Conservation (phyloP, 2,888 invertebrate species). For the Rhamnusium bicolor region DNA sequence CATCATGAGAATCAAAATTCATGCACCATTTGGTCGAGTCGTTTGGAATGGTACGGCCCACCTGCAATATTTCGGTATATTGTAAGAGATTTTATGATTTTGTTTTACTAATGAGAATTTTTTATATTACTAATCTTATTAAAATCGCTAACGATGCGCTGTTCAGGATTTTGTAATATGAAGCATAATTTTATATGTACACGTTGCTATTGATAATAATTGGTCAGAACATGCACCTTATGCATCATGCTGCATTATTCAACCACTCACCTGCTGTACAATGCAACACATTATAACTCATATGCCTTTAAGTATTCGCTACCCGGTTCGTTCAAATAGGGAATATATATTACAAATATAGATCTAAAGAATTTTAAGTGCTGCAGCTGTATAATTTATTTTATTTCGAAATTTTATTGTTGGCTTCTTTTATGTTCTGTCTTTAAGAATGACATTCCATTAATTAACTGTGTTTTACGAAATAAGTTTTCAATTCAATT, state of each 20-base stretch:
- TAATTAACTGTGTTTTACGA: background rate
- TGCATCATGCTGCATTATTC: constrained; percentile 8
- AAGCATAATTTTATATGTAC: constrained; percentile 3
- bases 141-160: background rate
- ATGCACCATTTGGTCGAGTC: background rate
- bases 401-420: background rate
- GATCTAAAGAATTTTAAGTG: constrained; percentile 19
- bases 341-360: constrained; percentile 11
- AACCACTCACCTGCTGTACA: constrained; percentile 20
- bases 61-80: constrained; percentile 3
- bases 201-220: constrained; percentile 10
- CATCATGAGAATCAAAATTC: background rate
- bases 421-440: constrained; percentile 1
- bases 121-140: constrained; percentile 3
- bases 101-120: background rate
- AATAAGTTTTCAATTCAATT: background rate
- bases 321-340: constrained; percentile 21
- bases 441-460: background rate
- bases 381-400: constrained; percentile 4
- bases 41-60: constrained; percentile 1
- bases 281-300: constrained; percentile 15
- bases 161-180: background rate
- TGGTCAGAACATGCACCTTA: constrained; percentile 14
- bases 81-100: constrained; percentile 3
- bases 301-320: constrained; percentile 7